Conservation (phyloP, 2,113 vertebrate genomes). For the Dipodomys stephensi region DNA sequence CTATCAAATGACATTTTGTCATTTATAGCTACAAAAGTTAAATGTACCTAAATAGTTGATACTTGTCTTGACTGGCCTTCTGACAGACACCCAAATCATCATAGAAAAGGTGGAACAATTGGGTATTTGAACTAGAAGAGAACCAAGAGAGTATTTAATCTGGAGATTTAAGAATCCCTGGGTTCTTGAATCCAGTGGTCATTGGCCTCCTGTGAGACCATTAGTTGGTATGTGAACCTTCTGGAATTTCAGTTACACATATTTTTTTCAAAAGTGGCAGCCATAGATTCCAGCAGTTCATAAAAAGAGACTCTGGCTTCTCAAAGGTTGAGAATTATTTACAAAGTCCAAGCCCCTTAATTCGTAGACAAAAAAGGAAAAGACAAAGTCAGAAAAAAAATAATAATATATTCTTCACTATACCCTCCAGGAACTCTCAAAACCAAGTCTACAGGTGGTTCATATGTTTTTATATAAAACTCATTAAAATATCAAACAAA, state of each 20-base stretch:
- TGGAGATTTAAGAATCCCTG: not conserved
- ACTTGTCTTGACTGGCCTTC: constrained; percentile 40
- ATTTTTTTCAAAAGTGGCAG: constrained; percentile 29
- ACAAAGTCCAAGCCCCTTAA: not conserved
- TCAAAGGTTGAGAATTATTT: constrained; percentile 23
- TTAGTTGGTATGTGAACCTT: not conserved
- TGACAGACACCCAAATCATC: constrained; percentile 24
- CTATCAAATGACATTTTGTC: constrained; percentile 33
- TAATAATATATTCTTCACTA: not conserved
- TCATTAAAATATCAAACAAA: constrained; percentile 41
- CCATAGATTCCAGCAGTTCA: constrained; percentile 36
- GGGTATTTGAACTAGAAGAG: constrained; percentile 24
- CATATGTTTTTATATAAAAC: constrained; percentile 23
- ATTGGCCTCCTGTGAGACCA: not conserved
- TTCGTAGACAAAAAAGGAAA: constrained; percentile 24
- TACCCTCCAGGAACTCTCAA: not conserved
- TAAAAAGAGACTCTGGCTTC: not conserved
- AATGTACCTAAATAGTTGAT: constrained; percentile 35
- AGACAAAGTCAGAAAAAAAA: constrained; percentile 7
- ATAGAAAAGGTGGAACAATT: constrained; percentile 26
- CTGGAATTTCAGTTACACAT: not conserved
- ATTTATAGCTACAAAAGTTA: constrained; percentile 58
- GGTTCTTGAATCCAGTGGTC: no score
- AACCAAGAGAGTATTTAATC: not conserved
- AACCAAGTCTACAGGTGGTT: not conserved